These are phyloP conservation scores for Bolinopsis microptera DNA, from an alignment of 37 sponge, comb jelly and placozoan species.

Conservation along the genomic window DNA sequence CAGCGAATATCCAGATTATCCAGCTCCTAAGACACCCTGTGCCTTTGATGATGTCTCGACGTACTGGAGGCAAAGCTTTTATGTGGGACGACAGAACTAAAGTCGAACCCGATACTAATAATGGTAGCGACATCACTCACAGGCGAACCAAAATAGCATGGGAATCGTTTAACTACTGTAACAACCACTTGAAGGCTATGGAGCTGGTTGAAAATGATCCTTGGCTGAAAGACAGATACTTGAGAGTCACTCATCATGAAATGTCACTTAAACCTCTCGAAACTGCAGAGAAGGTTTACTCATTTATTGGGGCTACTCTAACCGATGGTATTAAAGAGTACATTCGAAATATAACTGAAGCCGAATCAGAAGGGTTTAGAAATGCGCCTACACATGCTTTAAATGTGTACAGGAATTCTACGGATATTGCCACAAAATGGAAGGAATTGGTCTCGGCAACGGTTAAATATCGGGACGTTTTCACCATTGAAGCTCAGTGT, in stretches of 20 bases:
- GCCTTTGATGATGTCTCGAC: background rate
- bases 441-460: background rate
- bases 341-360: background rate
- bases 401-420: background rate
- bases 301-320: background rate
- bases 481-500: background rate
- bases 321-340: background rate
- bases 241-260: background rate
- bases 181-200: background rate
- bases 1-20: background rate
- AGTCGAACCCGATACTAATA: too few relatives aligned
- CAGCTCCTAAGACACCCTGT: background rate
- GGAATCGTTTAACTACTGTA: background rate
- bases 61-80: background rate
- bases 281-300: background rate
- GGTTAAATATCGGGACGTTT: background rate
- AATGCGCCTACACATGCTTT: background rate
- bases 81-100: background rate
- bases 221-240: background rate
- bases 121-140: background rate
- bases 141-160: background rate
- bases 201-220: background rate
- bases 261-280: background rate
- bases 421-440: background rate
- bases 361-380: background rate